Evolutionary conservation across 1,140 invertebrate species (phyloP), one percentile per base, ranked within the genome.

Genomic region (Brachionus koreanus): DNA sequence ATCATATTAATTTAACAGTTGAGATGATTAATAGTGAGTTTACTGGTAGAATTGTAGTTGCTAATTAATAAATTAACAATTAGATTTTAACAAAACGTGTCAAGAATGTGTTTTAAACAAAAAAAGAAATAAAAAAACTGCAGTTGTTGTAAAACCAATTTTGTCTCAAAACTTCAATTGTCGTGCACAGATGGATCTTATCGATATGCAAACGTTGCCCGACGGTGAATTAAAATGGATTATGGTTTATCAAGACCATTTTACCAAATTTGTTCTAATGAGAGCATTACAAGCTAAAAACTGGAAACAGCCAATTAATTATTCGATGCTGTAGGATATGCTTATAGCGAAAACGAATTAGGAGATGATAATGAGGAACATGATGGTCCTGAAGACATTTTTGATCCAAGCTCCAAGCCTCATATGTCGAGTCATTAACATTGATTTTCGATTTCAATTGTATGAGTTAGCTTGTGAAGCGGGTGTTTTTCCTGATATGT

Each of bases 51-150:
- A 63, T 33, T 19, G 4, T 5, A 61, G 16, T 25, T 61, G 23
- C 3, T 61, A 25, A 29, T 5, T 52, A 52, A 5, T 52, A 7
- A 29, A 33, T 35, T 67, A 33, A 35, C 10, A 35, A 35, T 67
- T 33, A 67, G 63, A 10, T 39, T 79, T 72, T 43, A 77, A 75
- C 13, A 85, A 23, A 16, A 33, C 63, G n/a, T 83, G 63, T 74
- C 33, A 77, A 83, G 16, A 69, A 63, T 82, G 69, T 16, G 37
- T 83, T 52, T 35, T 67, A n/a, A 84, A 84, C 19, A 65, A 39
- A 65, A 82, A 83, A 61, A 69, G 39, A 35, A 43, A 19, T 49
- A 72, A 83, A 75, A 76, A 16, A 29, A 72, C 74, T 42, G 74
- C 0, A 5, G 72, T 67, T 61, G n/a, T n/a, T n/a, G n/a, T n/a